Percentiles rank a stretch among this genome's conserved stretches.
These are phyloP conservation scores for Cyphomyrmex costatus DNA, from an alignment of 1,140 invertebrate genomes.

Conservation along the genomic window DNA sequence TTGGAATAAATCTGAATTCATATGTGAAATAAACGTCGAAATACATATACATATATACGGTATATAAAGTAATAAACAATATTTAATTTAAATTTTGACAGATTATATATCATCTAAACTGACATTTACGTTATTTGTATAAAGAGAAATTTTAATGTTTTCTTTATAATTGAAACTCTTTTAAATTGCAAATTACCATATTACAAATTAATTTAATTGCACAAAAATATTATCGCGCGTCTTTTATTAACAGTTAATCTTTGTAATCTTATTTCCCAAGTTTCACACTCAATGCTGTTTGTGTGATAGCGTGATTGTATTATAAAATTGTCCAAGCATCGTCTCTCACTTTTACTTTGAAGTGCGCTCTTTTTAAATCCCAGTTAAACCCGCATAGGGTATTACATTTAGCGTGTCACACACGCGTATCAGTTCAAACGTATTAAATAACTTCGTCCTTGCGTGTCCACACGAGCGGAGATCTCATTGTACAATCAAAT, in stretches of 20 bases:
- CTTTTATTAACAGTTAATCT: not conserved
- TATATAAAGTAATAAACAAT: not conserved
- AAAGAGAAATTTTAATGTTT: not conserved
- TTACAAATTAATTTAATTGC: not conserved
- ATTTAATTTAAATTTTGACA: not conserved
- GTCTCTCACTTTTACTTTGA: not conserved
- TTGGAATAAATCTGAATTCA: not conserved
- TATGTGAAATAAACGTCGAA: not conserved
- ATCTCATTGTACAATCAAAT: conserved; percentile 59
- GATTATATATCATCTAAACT: not conserved
- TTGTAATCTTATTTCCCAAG: not conserved
- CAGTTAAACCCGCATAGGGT: not conserved
- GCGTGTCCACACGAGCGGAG: not conserved
- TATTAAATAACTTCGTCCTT: conserved; percentile 18
- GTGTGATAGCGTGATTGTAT: not conserved
- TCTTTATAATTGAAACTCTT: not conserved
- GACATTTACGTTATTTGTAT: not conserved
- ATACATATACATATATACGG: too few relatives aligned
- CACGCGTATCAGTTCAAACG: conserved; percentile 7
- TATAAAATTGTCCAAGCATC: conserved; percentile 3
- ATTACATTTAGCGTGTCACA: not conserved
- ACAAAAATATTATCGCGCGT: not conserved
- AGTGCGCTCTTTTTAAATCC: not conserved
- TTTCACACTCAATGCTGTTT: not conserved
- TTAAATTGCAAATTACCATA: not conserved